phyloP scores from a whole-genome alignment of 2,888 invertebrate species.

The Gortyna flavago region DNA sequence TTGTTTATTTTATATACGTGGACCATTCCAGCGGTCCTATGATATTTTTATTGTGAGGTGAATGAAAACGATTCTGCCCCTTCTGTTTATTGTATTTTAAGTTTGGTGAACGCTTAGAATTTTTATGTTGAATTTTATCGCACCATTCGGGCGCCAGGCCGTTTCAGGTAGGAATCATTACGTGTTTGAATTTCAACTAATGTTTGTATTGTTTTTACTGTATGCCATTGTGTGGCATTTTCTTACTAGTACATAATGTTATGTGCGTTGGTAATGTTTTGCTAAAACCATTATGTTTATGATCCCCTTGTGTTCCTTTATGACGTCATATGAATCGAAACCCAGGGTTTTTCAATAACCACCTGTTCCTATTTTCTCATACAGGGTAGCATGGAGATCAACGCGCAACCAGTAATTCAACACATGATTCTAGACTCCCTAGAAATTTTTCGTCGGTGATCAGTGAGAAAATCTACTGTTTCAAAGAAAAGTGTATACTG shows the following conservation, averaged over 20 bases:
- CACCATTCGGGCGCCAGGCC: constrained; percentile 41
- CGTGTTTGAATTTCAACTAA: constrained; percentile 70
- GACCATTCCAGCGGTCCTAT: constrained; percentile 71
- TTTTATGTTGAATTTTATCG: constrained; percentile 75
- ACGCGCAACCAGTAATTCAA: too few species aligned
- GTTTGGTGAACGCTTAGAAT: constrained; percentile 74
- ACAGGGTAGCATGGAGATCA: too few species aligned
- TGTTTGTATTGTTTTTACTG: constrained; percentile 40
- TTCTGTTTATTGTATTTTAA: constrained; percentile 77
- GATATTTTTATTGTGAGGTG: constrained; percentile 80
- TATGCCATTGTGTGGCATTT: constrained; percentile 30
- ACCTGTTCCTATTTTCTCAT: background rate
- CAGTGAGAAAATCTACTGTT: too few species aligned
- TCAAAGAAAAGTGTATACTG: too few species aligned
- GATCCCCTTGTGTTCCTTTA: background rate
- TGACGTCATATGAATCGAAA: constrained; percentile 12
- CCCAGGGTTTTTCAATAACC: constrained; percentile 7
- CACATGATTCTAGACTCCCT: too few species aligned
- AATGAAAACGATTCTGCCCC: constrained; percentile 73
- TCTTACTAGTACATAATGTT: constrained; percentile 36
- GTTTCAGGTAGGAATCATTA: constrained; percentile 61
- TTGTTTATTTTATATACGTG: constrained; percentile 80
- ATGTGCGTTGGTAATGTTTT: constrained; percentile 30
- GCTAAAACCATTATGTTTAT: constrained; percentile 22
- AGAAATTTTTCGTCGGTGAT: too few species aligned